Evolutionary conservation across 1,140 invertebrate genomes (phyloP), one percentile per base, ranked within the genome.

Genomic region (Alviniconcha marisindica): DNA sequence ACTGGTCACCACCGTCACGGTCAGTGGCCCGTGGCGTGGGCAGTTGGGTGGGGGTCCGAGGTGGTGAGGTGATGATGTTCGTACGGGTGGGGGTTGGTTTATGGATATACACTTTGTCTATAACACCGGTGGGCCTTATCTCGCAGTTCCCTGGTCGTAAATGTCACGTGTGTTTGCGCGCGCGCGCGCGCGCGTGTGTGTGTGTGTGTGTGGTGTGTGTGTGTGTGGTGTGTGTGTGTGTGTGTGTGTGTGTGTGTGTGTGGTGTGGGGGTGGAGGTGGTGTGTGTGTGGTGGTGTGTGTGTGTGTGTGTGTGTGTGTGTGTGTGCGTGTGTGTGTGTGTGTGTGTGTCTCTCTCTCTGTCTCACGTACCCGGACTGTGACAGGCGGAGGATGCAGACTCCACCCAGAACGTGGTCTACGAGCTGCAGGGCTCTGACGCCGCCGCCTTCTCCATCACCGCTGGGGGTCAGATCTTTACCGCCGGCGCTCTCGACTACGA

Each of bases 361-460:
- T n/a, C n/a, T 76, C 12, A 7, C 7, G 7, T 42, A 71, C 33
- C 60, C 12, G 48, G 66, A 51, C 44, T 74, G 81, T 60, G 83
- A 10, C 54, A 89, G 88, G 88, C 88, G 5, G 36, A 86, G 36
- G 88, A 88, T 66, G 79, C 80, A 36, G 88, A 89, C 51, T 85
- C 86, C 18, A 33, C 74, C 4, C 54, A 82, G 18, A 12, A 40
- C 21, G 84, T 89, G 18, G 80, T 56, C 7, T 89, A 89, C 74
- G 80, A 83, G 54, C 86, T 88, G 66, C 31, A 84, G 14, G 60
- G 66, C 15, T 80, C 82, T 21, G 77, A 84, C 38, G 56, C 80
- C 71, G n/a, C 5, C 4, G 18, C 36, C 14, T 89, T 89, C 51
- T 76, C 5, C 3, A 84, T 89, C 28, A 51, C 81, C 28, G 31